Evolutionary conservation across 2,113 vertebrate species (phyloP).

Genomic region (Cinclus cinclus): DNA sequence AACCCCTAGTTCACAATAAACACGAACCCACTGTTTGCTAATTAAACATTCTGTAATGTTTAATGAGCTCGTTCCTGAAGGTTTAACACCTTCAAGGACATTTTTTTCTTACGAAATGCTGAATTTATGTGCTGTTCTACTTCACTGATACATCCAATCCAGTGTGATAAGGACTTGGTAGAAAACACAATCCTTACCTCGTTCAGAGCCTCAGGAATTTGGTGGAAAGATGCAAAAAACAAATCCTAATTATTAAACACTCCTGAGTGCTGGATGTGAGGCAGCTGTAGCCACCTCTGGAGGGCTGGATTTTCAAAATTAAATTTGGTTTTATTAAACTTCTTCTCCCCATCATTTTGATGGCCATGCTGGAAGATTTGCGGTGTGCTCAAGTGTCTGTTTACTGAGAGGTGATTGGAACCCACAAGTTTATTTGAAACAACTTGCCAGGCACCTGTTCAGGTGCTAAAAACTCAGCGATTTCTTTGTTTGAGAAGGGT

Average conservation of each 20-base stretch:
- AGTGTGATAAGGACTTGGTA: neutral
- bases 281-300: neutral
- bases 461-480: neutral
- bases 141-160: neutral
- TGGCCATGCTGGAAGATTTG: neutral
- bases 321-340: neutral
- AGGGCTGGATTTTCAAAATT: neutral
- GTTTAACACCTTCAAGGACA: neutral
- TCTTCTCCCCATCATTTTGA: neutral
- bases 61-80: neutral
- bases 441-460: neutral
- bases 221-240: neutral
- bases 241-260: accelerated
- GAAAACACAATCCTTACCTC: neutral
- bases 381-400: neutral
- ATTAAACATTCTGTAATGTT: neutral
- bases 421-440: neutral
- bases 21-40: neutral
- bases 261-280: neutral
- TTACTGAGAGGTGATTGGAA: neutral
- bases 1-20: neutral
- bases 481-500: neutral
- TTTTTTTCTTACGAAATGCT: neutral
- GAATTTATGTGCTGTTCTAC: neutral
- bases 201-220: neutral